These are phyloP conservation scores for Leptopterna dolabrata DNA, from an alignment of 2,888 invertebrate species.

Conservation along the genomic window DNA sequence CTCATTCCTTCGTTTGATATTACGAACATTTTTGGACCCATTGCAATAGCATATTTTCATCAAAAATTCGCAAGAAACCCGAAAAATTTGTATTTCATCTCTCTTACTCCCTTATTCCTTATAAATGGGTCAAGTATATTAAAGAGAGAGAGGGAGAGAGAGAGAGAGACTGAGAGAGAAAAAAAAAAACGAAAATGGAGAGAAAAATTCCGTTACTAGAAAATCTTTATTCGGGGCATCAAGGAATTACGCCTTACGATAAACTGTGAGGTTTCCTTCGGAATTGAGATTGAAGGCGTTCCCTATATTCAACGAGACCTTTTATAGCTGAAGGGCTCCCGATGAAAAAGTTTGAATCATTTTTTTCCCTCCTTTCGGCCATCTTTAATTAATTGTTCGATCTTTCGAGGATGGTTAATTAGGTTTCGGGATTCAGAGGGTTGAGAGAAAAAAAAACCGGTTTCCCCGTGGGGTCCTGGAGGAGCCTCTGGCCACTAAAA, in stretches of 20 bases:
- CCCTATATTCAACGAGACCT: neutral
- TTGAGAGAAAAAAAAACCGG: neutral
- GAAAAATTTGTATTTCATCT: neutral
- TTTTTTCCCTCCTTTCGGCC: neutral
- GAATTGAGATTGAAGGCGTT: neutral
- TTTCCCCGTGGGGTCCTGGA: neutral
- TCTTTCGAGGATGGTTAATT: slow-evolving; percentile 4
- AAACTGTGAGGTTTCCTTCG: neutral
- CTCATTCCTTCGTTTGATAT: too few species aligned
- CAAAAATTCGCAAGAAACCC: neutral
- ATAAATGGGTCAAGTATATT: neutral
- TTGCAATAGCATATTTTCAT: too few species aligned
- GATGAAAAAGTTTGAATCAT: neutral
- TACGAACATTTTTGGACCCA: too few species aligned
- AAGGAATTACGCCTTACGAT: neutral
- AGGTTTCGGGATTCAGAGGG: neutral
- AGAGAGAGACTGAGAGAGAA: neutral
- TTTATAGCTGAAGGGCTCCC: neutral
- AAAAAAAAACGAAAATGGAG: too few species aligned
- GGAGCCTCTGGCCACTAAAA: neutral
- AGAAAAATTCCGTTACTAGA: neutral
- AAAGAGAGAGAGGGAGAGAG: neutral
- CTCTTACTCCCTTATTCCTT: neutral
- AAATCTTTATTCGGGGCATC: neutral
- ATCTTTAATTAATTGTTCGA: slow-evolving; percentile 7